Evolutionary conservation across 2,113 vertebrate species (phyloP).

Genomic region (Halichoeres trimaculatus): DNA sequence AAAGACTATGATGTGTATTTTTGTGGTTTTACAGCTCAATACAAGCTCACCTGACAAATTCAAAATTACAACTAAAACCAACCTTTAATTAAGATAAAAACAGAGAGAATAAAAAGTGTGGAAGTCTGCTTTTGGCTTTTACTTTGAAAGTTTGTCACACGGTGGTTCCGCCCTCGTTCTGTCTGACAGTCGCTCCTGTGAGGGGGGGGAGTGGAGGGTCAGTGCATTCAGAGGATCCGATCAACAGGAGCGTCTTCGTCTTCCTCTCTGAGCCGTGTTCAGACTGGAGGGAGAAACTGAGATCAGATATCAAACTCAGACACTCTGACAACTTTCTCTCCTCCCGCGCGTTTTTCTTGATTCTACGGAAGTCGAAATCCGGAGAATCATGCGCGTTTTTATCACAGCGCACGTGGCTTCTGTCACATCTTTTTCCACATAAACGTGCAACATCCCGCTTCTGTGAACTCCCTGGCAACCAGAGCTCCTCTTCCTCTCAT

Average conservation of each 20-base stretch:
- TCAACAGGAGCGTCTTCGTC: conserved; percentile 33
- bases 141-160: conserved; percentile 37
- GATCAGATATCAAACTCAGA: neutral
- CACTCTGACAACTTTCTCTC: conserved; percentile 31
- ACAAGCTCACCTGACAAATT: no score
- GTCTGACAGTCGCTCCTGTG: conserved; percentile 12
- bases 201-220: conserved; percentile 11
- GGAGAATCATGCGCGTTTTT: neutral
- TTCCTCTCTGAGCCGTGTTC: conserved; percentile 6
- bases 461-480: conserved; percentile 75
- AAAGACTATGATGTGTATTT: no score
- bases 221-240: conserved; percentile 58
- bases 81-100: no score
- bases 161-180: neutral
- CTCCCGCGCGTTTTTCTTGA: neutral
- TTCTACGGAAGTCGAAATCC: neutral
- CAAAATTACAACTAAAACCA: no score
- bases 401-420: neutral
- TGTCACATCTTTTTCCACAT: neutral
- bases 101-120: no score
- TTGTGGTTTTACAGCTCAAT: no score
- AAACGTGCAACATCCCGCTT: conserved; percentile 49
- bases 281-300: conserved; percentile 30
- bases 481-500: conserved; percentile 33
- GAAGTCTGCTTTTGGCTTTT: conserved; percentile 12